Percentiles rank a stretch among this genome's conserved stretches.
Evolutionary conservation across 2,113 vertebrate genomes (phyloP).

Genomic region (Osmerus mordax): DNA sequence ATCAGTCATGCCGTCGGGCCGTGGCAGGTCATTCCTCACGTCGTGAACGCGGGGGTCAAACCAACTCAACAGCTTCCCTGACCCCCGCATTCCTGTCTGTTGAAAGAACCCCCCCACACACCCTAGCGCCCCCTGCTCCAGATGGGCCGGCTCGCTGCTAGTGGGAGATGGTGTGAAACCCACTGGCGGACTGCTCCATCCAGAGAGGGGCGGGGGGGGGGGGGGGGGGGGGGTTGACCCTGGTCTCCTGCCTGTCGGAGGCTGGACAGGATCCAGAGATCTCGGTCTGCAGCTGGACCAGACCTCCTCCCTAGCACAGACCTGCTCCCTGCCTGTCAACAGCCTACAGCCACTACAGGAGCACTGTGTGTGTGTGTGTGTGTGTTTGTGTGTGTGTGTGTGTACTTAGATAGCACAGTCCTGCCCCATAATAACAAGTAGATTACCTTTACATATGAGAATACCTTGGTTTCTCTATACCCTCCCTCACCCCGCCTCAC

Average conservation of each 20-base stretch:
- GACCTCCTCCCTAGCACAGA: conserved; percentile 20
- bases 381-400: neutral
- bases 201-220: neutral
- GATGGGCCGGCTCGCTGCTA: conserved; percentile 15
- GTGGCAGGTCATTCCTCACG: conserved; percentile 16
- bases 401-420: neutral
- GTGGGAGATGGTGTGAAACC: conserved; percentile 7
- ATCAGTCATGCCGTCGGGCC: neutral
- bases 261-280: conserved; percentile 8
- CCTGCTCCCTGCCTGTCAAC: conserved; percentile 37
- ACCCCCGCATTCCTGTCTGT: conserved; percentile 19
- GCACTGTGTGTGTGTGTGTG: conserved; percentile 7
- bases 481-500: conserved; percentile 22
- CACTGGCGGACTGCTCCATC: conserved; percentile 3
- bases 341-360: conserved; percentile 9
- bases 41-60: conserved; percentile 14
- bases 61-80: conserved; percentile 14
- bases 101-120: conserved; percentile 9
- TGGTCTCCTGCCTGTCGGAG: neutral
- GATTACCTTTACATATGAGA: neutral
- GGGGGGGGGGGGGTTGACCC: neutral
- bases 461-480: neutral
- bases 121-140: neutral
- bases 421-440: neutral
- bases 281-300: conserved; percentile 11